Evolutionary conservation across 2,113 vertebrate genomes (phyloP), one percentile per base, ranked within the genome.

Genomic region (Polypterus senegalus): DNA sequence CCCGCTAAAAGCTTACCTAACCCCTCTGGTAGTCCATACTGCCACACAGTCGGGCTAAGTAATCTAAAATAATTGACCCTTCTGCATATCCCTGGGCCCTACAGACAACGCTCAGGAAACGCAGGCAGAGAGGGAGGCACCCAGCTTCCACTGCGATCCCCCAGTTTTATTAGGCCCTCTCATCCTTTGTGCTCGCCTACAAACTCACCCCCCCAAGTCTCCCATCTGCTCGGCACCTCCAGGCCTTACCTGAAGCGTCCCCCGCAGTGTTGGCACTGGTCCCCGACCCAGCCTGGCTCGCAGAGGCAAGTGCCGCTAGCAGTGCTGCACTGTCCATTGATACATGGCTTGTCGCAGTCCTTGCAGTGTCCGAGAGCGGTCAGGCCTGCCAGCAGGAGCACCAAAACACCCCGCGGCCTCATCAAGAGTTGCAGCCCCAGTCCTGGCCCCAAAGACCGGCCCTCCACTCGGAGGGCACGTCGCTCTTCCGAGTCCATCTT

Each of bases 261-360:
- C 84, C 93, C 93, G 89, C 94, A 97, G 85, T 97, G 94, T 82
- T 97, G 94, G 89, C 93, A 97, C 68, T 92, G 92, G 73, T 97
- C 93, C 79, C 92, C 94, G 53, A 92, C 90, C 93, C 94, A 97
- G 73, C 92, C 92, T 65, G 90, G 78, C 65, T 85, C 83, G 66
- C 93, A 97, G 64, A 88, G 75, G 74, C 94, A 97, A 79, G 67
- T 82, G 58, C 93, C 93, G 48, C 80, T 87, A 46, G 74, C 78
- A 60, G 83, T 62, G 79, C 85, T 87, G 80, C 92, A 93, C 73
- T 85, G 86, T 8, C 92, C 93, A 81, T 93, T 92, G 81, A 93
- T 76, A 66, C 93, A 97, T 43, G 86, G 85, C 61, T 91, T 93
- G 73, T 91, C 91, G 80, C 93, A 96, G 63, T 94, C 92, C 79